These are phyloP conservation scores for Epirrita christyi DNA, from an alignment of 2,888 invertebrate genomes.

Conservation along the genomic window DNA sequence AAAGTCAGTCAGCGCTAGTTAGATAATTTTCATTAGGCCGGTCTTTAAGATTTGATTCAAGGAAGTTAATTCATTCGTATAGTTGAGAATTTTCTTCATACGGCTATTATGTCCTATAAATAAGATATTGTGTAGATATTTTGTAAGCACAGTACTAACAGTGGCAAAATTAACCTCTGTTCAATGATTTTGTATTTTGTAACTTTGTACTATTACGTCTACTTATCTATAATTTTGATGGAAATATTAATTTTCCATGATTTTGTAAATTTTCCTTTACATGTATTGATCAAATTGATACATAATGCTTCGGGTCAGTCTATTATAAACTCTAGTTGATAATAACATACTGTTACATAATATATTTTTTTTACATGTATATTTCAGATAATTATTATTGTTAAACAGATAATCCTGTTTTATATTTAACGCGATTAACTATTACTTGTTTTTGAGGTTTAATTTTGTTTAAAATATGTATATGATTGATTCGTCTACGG, in stretches of 20 bases:
- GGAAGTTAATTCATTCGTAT: constrained; percentile 27
- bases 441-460: constrained; percentile 68
- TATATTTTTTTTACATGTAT: constrained; percentile 82
- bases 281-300: constrained; percentile 37
- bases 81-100: constrained; percentile 26
- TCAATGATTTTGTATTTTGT: constrained; percentile 51
- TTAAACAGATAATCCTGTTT: constrained; percentile 77
- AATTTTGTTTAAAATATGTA: constrained; percentile 54
- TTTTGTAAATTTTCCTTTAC: constrained; percentile 41
- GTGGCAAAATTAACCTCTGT: constrained; percentile 39
- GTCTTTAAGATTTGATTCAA: constrained; percentile 34
- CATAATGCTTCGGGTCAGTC: constrained; percentile 53
- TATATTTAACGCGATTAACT: constrained; percentile 78
- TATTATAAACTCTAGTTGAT: constrained; percentile 63
- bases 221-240: constrained; percentile 6
- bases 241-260: constrained; percentile 38
- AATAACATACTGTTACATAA: constrained; percentile 72
- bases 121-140: constrained; percentile 30
- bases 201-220: constrained; percentile 22
- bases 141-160: constrained; percentile 24
- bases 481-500: constrained; percentile 55
- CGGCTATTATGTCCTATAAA: constrained; percentile 23
- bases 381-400: constrained; percentile 82
- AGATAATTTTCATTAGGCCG: constrained; percentile 62
- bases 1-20: constrained; percentile 62